Evolutionary conservation across 64 coral and sea anemone species (phyloP).

Genomic region (Trachythela sp.): DNA sequence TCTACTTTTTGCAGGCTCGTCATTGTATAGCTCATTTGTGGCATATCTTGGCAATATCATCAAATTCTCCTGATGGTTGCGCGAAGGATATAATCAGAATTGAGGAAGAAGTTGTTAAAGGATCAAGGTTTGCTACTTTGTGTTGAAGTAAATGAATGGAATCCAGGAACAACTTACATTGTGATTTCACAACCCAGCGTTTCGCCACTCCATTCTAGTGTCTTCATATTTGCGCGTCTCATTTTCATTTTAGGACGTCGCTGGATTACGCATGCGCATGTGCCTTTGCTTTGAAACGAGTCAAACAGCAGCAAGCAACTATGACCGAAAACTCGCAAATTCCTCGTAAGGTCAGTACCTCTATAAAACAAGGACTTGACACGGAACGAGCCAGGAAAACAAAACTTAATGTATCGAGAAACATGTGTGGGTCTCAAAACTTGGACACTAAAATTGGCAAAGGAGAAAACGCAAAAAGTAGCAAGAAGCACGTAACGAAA

Average conservation of each 20-base stretch:
- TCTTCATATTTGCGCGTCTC: not conserved
- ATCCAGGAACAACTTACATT: too few relatives aligned
- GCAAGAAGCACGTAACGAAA: not conserved
- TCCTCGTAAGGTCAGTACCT: not conserved
- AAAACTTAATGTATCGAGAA: not conserved
- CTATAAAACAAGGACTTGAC: not conserved
- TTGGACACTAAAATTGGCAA: not conserved
- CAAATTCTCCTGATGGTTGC: not conserved
- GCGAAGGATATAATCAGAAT: not conserved
- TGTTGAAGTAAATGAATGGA: too few relatives aligned
- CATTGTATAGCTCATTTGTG: not conserved
- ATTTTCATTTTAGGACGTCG: slow-evolving; percentile 20
- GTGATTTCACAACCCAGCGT: too few relatives aligned
- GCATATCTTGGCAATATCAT: not conserved
- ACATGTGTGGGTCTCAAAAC: not conserved
- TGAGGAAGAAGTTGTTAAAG: not conserved
- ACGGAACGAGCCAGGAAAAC: not conserved
- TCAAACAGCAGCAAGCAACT: not conserved
- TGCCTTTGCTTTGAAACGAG: not conserved
- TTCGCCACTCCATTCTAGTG: too few relatives aligned
- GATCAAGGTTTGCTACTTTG: not conserved
- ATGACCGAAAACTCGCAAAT: not conserved
- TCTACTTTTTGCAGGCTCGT: not conserved
- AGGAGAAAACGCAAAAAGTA: not conserved
- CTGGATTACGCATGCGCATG: slow-evolving; percentile 42